Evolutionary conservation across 2,888 invertebrate species (phyloP), one percentile per base, ranked within the genome.

Genomic region (Oxyscelio sp.): DNA sequence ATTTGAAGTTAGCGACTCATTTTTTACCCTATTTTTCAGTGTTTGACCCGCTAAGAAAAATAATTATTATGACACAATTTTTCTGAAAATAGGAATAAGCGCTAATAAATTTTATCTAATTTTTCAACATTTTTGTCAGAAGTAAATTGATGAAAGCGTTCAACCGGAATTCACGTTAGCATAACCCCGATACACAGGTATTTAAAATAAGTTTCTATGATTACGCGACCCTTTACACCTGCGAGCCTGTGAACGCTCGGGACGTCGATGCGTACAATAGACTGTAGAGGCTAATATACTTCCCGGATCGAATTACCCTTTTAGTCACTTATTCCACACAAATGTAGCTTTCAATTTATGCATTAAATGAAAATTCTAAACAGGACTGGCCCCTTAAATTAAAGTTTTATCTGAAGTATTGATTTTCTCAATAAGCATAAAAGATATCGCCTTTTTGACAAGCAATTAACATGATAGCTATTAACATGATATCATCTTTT

Each of bases 11-110:
- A 9, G 34, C 34, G 11, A 34, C 11, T 34, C 4, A 24, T 54
- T 54, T 54, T 54, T 22, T 5, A 24, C 54, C 54, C 24, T 54
- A 54, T 54, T 54, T 54, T 54, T 24, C 15, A 2, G 54, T 27
- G n/a, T 54, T 54, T 54, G 54, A 54, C 54, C 15, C 54, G 24
- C 54, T 8, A 54, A 15, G 1, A 54, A 54, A 54, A 54, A 54
- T 54, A 54, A 4, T 54, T 27, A 54, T 22, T 22, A 52, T 52
- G 52, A 52, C 22, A 22, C 2, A 24, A 22, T 52, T 52, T 19
- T n/a, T 22, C 52, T 24, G 5, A 9, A 52, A 22, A 22, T 22
- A 52, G 52, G 52, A 24, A 22, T n/a, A 52, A 52, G 52, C 24
- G 22, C 22, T 6, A 24, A 24, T 52, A 52, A 4, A 52, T 52